Evolutionary conservation across 1,140 invertebrate species (phyloP).

Genomic region (Brachionus koreanus): DNA sequence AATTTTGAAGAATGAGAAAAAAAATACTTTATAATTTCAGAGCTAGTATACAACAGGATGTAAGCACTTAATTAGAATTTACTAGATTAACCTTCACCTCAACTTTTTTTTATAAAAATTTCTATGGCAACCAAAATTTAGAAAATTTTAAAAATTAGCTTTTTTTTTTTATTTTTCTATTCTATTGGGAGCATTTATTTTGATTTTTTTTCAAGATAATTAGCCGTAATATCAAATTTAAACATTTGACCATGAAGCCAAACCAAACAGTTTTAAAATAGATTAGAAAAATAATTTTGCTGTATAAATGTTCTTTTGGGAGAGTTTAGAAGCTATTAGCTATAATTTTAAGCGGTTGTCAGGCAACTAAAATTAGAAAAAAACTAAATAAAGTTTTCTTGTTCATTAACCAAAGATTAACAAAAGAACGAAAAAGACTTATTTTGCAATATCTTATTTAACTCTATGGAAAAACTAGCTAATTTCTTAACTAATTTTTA

Average conservation of each 20-base stretch:
- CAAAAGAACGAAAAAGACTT: constrained; percentile 3
- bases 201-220: not conserved
- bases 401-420: not conserved
- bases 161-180: not conserved
- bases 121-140: constrained; percentile 12
- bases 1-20: not conserved
- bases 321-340: not conserved
- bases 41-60: not conserved
- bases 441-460: constrained; percentile 32
- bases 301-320: constrained; percentile 9
- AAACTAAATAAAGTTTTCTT: not conserved
- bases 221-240: not conserved
- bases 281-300: not conserved
- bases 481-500: not conserved
- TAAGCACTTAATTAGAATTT: constrained; percentile 3
- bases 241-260: not conserved
- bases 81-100: constrained; percentile 37
- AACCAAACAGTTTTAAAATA: not conserved
- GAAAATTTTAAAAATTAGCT: constrained; percentile 15
- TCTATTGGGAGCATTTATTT: constrained; percentile 7
- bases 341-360: constrained; percentile 22
- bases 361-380: not conserved
- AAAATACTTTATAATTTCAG: not conserved
- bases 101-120: not conserved
- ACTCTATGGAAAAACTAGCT: not conserved